phyloP scores from a whole-genome alignment of 2,797 vertebrate genomes.

The Argya squamiceps region DNA sequence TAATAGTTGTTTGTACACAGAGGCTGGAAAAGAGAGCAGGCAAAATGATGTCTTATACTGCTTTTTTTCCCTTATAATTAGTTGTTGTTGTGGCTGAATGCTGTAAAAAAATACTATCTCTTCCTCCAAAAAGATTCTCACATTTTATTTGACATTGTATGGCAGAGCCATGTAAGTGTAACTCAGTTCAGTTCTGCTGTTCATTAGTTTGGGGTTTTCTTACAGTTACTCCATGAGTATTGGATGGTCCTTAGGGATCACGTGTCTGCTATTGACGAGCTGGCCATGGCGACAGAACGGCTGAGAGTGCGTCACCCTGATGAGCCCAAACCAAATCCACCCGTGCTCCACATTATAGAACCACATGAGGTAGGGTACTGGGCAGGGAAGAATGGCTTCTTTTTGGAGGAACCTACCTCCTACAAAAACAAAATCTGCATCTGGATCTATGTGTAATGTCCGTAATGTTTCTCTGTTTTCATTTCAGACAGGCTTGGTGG shows the following conservation, averaged over 20 bases:
- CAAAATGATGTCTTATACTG: background rate
- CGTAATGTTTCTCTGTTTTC: background rate
- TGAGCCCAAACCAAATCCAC: slow-evolving; percentile 91
- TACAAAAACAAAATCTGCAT: background rate
- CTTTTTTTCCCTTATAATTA: background rate
- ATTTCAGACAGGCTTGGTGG: background rate
- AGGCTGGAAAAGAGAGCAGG: background rate
- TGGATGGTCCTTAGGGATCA: slow-evolving; percentile 98
- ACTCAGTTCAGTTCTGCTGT: background rate
- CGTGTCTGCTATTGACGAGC: slow-evolving; percentile 94
- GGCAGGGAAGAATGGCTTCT: background rate
- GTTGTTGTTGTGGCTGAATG: background rate
- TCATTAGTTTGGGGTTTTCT: background rate
- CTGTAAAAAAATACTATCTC: background rate
- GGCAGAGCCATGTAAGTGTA: background rate
- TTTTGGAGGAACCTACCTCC: background rate
- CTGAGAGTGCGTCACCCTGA: slow-evolving; percentile 90
- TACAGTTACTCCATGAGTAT: slow-evolving; percentile 94
- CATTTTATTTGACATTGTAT: background rate
- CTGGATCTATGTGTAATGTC: background rate
- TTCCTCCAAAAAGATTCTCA: background rate
- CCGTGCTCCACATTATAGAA: slow-evolving; percentile 95
- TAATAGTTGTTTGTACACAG: background rate
- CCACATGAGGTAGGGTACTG: slow-evolving; percentile 86
- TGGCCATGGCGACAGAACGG: slow-evolving; percentile 97